Evolutionary conservation across 2,888 invertebrate genomes (phyloP).

Genomic region (Syritta pipiens): DNA sequence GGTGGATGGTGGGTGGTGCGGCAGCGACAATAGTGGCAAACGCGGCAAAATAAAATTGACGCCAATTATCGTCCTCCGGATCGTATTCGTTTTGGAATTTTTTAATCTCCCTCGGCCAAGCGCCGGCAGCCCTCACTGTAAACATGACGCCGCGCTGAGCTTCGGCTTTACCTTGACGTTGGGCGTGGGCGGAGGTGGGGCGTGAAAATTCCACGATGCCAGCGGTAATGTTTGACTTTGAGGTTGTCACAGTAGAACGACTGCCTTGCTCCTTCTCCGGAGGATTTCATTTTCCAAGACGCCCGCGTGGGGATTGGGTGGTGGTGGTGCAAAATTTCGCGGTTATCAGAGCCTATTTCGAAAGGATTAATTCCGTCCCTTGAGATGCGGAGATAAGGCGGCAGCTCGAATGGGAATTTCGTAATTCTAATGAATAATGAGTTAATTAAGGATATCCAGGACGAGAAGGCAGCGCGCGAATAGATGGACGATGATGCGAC

Average conservation of each 20-base stretch:
- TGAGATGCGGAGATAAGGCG: constrained; percentile 62
- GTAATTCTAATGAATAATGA: constrained; percentile 77
- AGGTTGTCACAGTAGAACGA: constrained; percentile 46
- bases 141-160: constrained; percentile 30
- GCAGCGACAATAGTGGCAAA: constrained; percentile 55
- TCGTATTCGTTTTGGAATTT: constrained; percentile 66
- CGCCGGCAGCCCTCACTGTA: constrained; percentile 39
- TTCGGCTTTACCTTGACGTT: neutral
- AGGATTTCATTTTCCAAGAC: constrained; percentile 56
- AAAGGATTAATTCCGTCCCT: constrained; percentile 68
- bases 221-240: constrained; percentile 53
- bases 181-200: neutral
- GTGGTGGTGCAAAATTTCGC: constrained; percentile 68
- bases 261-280: neutral
- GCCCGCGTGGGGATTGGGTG: too few species aligned
- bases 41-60: constrained; percentile 72
- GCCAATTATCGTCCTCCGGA: constrained; percentile 72
- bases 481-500: constrained; percentile 48
- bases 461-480: constrained; percentile 15
- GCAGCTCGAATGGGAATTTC: constrained; percentile 50
- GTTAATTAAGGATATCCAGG: constrained; percentile 75
- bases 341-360: constrained; percentile 68
- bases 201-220: constrained; percentile 7
- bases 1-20: neutral
- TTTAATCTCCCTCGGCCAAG: constrained; percentile 64